Evolutionary conservation across 2,888 invertebrate genomes (phyloP), one percentile per base, ranked within the genome.

Genomic region (Saturnia japonica): DNA sequence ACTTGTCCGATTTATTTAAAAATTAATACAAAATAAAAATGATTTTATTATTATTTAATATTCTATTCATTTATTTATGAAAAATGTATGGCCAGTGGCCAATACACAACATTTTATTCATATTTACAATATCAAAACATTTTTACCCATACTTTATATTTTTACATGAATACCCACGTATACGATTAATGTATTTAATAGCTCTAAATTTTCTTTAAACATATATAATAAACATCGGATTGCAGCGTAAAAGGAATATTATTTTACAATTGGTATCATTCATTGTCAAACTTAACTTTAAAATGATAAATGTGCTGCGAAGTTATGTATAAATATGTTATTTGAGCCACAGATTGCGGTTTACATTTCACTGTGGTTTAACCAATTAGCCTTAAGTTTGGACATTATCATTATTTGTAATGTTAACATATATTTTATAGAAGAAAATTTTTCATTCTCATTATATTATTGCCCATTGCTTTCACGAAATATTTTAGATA

Each of bases 401-500:
- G 6, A 34, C 34, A 34, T 34, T 2, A 43, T 43, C 14, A 9
- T 43, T 43, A 43, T 43, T 43, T 43, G 14, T 43, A 9, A 43
- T 43, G 43, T 43, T 14, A 43, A 43, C 43, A 7, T 43, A 43
- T 43, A 8, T 12, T 43, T 43, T 43, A 22, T 54, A 22, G 6
- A 34, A 34, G 6, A 34, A 47, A 16, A 19, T 47, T 47, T 47
- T 51, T n/a, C 16, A 51, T 51, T 51, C n/a, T 54, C 11, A 11
- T 47, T 22, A 11, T 40, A n/a, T 25, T 22, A 54, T 67, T 67
- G 66, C 19, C 25, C 42, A 60, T 62, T 60, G 67, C 73, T 73
- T 73, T 73, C 71, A 70, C 71, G 60, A 71, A 68, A 68, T 28
- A 51, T 74, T 72, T 73, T 71, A 71, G 77, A 78, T 75, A 76